A percentile compares a stretch with the other conserved stretches of the same genome.
These are phyloP conservation scores for Euthynnus affinis DNA, from an alignment of 2,797 vertebrate genomes.

Conservation along the genomic window DNA sequence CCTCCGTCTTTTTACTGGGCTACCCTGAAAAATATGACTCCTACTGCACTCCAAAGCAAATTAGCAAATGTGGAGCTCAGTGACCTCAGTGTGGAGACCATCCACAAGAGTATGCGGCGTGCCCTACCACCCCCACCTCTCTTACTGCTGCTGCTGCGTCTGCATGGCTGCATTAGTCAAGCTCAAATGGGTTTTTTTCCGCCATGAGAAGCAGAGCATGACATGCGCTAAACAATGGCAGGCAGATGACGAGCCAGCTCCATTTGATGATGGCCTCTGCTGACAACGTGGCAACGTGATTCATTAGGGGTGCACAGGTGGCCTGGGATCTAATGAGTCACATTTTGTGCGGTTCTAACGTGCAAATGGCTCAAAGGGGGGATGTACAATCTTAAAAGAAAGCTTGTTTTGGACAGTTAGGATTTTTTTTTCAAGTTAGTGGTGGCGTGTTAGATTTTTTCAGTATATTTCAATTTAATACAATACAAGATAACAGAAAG, in stretches of 20 bases:
- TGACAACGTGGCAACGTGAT: slow-evolving; percentile 47
- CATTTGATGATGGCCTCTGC: slow-evolving; percentile 75
- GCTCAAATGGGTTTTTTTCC: slow-evolving; percentile 79
- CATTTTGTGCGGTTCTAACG: slow-evolving; percentile 48
- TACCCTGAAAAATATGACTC: slow-evolving; percentile 51
- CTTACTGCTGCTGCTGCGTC: slow-evolving; percentile 76
- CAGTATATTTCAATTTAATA: neutral
- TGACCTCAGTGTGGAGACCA: slow-evolving; percentile 86
- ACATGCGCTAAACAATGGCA: slow-evolving; percentile 83
- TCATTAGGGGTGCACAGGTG: slow-evolving; percentile 80
- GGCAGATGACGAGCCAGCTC: slow-evolving; percentile 80
- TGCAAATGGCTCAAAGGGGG: slow-evolving; percentile 38
- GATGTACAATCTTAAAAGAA: neutral
- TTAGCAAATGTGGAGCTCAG: slow-evolving; percentile 78
- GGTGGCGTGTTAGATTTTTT: neutral
- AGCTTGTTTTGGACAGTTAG: slow-evolving; percentile 2
- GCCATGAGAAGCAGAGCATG: slow-evolving; percentile 89
- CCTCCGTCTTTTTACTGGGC: slow-evolving; percentile 10
- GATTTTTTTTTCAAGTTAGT: neutral
- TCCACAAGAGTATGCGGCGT: slow-evolving; percentile 76
- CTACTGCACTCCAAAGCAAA: slow-evolving; percentile 68
- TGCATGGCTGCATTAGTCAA: slow-evolving; percentile 83
- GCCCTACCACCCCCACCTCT: slow-evolving; percentile 76
- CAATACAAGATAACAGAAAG: neutral
- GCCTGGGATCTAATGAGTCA: slow-evolving; percentile 75